Conservation (phyloP, 2,113 vertebrate genomes). For the Larimichthys polyactis region DNA sequence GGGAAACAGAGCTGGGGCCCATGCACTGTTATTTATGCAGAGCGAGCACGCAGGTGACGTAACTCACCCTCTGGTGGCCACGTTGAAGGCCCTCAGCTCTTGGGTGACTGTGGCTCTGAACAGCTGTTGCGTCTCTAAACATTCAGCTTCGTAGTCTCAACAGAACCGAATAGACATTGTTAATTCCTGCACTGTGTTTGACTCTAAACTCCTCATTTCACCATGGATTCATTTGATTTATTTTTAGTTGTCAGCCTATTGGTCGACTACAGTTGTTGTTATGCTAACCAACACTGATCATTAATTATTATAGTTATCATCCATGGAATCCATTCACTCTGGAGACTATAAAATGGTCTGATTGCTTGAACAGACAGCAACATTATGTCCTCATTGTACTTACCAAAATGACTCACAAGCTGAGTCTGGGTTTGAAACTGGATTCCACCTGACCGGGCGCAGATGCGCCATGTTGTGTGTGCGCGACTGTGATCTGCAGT, state of each 20-base stretch:
- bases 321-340: no score
- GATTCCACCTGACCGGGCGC: no score
- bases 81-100: slow-evolving; percentile 25
- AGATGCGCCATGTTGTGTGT: no score
- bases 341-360: no score
- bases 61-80: slow-evolving; percentile 36
- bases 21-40: slow-evolving; percentile 22
- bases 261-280: not conserved
- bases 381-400: no score
- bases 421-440: no score
- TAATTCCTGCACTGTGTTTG: slow-evolving; percentile 11
- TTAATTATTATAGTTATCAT: no score
- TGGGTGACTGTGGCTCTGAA: slow-evolving; percentile 19
- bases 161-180: slow-evolving; percentile 20
- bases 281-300: not conserved
- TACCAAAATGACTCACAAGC: no score
- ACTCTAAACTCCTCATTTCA: slow-evolving; percentile 19
- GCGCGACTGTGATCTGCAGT: no score
- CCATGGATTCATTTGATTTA: not conserved
- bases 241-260: not conserved
- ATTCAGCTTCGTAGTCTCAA: slow-evolving; percentile 11
- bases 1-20: slow-evolving; percentile 27
- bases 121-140: slow-evolving; percentile 51
- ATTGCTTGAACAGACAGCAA: no score
- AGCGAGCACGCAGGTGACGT: slow-evolving; percentile 26